Evolutionary conservation across 2,113 vertebrate species (phyloP), one percentile per base, ranked within the genome.

Genomic region (Plotosus lineatus): DNA sequence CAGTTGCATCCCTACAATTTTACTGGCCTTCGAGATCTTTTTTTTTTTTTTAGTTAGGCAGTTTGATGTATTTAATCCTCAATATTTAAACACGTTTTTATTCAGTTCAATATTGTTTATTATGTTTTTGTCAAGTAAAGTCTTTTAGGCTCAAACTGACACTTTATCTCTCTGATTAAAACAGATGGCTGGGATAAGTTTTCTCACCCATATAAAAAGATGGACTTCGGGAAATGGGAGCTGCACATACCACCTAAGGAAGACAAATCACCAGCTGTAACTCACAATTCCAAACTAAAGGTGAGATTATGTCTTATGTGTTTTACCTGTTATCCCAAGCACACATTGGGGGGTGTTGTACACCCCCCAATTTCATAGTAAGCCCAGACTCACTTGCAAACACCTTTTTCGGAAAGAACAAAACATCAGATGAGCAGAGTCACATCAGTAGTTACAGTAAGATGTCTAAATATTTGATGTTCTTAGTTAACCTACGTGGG

Each of bases 171-270:
- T 58, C 50, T 66, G 33, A 65, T 65, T 77, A 79, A 40, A 48
- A 21, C 66, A 94, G 93, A 94, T 87, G 90, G 48, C 75, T 94
- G 93, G 93, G 77, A 94, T 72, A 94, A 94, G 81, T 94, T 94
- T 83, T 88, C 92, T 71, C 90, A 93, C 82, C 84, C 88, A n/a
- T 94, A 90, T 90, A 42, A 71, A 68, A 91, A 89, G 87, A 88
- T 86, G 71, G 91, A 91, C 21, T 94, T 87, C 81, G 93, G 93
- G 75, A 94, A 94, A 83, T 94, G 93, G 93, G 92, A 93, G 61
- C 89, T 94, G 86, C 84, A 83, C 85, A 40, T 94, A 8, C 92
- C 90, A n/a, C 89, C 93, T 10, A 92, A 90, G 69, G 79, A 83
- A 74, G 92, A 93, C 90, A 85, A 87, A 58, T 86, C 92, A 61